phyloP scores from a whole-genome alignment of 2,888 invertebrate species.

The Drosophila melanosoma region DNA sequence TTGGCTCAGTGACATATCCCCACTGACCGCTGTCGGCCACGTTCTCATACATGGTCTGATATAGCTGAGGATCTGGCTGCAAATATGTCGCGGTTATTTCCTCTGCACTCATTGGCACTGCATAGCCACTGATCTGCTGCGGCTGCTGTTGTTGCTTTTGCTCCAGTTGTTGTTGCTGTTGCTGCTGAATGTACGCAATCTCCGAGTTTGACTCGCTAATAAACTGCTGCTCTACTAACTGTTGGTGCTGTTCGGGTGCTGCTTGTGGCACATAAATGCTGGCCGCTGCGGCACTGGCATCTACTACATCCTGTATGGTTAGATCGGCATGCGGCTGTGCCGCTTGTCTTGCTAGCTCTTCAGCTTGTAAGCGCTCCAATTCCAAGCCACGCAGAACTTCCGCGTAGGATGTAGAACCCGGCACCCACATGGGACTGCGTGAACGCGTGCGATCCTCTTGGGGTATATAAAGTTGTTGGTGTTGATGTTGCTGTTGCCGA shows the following conservation, averaged over 20 bases:
- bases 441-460: conserved; percentile 86
- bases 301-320: conserved; percentile 73
- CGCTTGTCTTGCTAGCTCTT: conserved; percentile 62
- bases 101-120: conserved; percentile 80
- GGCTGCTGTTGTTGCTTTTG: conserved; percentile 22
- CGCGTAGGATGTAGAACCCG: conserved; percentile 91
- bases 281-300: conserved; percentile 55
- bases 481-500: conserved; percentile 33
- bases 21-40: conserved; percentile 80
- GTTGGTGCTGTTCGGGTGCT: conserved; percentile 34
- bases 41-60: conserved; percentile 82
- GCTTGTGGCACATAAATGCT: conserved; percentile 47
- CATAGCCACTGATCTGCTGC: conserved; percentile 41
- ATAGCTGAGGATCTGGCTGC: conserved; percentile 81
- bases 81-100: conserved; percentile 82
- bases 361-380: conserved; percentile 73
- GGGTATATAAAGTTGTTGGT: conserved; percentile 67
- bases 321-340: conserved; percentile 51
- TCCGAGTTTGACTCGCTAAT: conserved; percentile 33
- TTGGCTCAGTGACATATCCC: conserved; percentile 55
- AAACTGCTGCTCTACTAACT: conserved; percentile 33
- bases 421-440: conserved; percentile 90
- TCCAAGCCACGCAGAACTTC: conserved; percentile 90
- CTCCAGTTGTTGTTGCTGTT: conserved; percentile 30
- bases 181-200: conserved; percentile 36